phyloP scores from a whole-genome alignment of 1,140 invertebrate species.

The Neodiprion lecontei region DNA sequence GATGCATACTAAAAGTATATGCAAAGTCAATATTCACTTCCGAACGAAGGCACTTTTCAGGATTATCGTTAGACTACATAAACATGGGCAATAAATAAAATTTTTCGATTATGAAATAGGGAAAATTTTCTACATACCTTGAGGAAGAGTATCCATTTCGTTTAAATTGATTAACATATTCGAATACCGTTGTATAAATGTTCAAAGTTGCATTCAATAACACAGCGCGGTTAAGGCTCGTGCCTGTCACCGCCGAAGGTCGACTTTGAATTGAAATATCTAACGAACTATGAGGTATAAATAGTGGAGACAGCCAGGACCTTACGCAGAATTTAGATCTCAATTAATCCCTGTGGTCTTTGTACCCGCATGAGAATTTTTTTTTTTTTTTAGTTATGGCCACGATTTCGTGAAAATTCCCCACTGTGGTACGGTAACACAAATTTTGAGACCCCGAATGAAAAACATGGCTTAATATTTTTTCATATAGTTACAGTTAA shows the following conservation, averaged over 20 bases:
- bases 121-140: neutral
- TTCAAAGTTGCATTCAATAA: neutral
- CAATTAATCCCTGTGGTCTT: neutral
- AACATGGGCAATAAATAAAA: neutral
- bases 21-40: conserved; percentile 1
- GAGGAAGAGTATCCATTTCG: neutral
- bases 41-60: neutral
- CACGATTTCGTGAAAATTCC: neutral
- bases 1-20: too few relatives aligned
- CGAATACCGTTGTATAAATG: neutral
- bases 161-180: neutral
- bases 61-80: neutral
- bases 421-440: neutral
- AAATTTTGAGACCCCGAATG: too few relatives aligned
- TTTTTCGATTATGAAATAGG: neutral
- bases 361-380: neutral
- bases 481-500: too few relatives aligned
- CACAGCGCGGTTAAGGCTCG: neutral
- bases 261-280: neutral
- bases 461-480: too few relatives aligned
- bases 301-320: neutral
- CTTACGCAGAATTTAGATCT: neutral
- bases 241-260: neutral
- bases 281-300: neutral
- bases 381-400: neutral